Conservation (phyloP, 2,888 invertebrate species). For the Eudasyphora cyanicolor region DNA sequence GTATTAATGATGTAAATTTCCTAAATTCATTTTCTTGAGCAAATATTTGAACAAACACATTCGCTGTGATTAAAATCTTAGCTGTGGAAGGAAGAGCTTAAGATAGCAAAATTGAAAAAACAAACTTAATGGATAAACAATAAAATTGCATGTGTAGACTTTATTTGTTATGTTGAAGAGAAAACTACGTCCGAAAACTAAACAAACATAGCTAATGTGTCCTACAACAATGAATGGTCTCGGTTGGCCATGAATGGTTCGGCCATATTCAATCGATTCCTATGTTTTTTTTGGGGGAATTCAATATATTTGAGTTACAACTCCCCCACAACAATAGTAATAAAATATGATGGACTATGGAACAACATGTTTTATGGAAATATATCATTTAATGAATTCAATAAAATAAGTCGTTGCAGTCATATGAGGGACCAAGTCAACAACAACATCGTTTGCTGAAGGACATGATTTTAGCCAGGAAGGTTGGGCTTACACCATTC, state of each 20-base stretch:
- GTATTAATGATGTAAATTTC: conserved; percentile 60
- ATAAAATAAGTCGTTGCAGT: neutral
- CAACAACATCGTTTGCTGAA: neutral
- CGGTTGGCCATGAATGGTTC: neutral
- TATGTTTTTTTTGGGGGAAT: too few species aligned
- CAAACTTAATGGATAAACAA: conserved; percentile 57
- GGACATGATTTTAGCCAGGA: too few species aligned
- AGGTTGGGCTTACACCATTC: too few species aligned
- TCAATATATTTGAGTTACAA: too few species aligned
- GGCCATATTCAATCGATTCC: neutral
- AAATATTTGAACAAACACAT: conserved; percentile 16
- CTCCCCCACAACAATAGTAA: too few species aligned
- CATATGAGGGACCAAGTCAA: neutral
- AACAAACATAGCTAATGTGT: neutral
- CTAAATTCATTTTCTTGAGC: conserved; percentile 45
- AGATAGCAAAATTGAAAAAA: conserved; percentile 50
- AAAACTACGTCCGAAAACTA: neutral
- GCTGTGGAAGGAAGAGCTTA: conserved; percentile 10
- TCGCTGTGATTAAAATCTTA: conserved; percentile 29
- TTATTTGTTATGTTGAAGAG: conserved; percentile 45
- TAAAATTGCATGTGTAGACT: conserved; percentile 59
- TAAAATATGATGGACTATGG: neutral
- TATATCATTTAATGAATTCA: neutral
- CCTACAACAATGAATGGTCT: neutral
- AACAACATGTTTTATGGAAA: neutral